Evolutionary conservation across 2,113 vertebrate species (phyloP).

Genomic region (Empidonax alnorum): DNA sequence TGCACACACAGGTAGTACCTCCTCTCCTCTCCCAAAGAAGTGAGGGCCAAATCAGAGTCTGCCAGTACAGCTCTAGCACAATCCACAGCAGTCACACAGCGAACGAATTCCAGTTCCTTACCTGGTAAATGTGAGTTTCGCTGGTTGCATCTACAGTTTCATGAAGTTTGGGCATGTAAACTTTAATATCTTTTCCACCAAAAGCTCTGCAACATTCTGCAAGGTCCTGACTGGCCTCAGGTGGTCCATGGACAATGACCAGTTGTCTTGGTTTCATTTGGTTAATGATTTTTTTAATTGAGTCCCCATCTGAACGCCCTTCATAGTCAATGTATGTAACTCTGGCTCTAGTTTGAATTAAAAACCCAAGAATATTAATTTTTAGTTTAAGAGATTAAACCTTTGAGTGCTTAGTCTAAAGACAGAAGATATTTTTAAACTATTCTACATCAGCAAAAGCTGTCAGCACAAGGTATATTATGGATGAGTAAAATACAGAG

Average conservation of each 20-base stretch:
- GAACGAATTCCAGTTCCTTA: constrained; percentile 37
- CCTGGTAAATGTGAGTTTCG: constrained; percentile 99
- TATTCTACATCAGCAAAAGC: background rate
- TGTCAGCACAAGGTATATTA: background rate
- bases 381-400: background rate
- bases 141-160: constrained; percentile 97
- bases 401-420: background rate
- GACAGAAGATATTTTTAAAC: background rate
- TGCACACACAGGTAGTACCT: background rate
- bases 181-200: constrained; percentile 96
- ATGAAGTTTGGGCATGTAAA: constrained; percentile 95
- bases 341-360: constrained; percentile 81
- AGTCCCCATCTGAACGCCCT: constrained; percentile 97
- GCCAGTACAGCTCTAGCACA: background rate
- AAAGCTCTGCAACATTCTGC: constrained; percentile 95
- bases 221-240: constrained; percentile 93
- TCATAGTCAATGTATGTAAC: constrained; percentile 98
- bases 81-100: background rate
- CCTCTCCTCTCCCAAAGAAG: background rate
- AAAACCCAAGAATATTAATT: background rate
- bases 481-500: background rate
- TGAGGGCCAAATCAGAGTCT: background rate
- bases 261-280: constrained; percentile 98
- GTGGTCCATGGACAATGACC: constrained; percentile 93
- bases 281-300: constrained; percentile 99